phyloP scores from a whole-genome alignment of 2,797 vertebrate genomes.

The Siniperca obscura region DNA sequence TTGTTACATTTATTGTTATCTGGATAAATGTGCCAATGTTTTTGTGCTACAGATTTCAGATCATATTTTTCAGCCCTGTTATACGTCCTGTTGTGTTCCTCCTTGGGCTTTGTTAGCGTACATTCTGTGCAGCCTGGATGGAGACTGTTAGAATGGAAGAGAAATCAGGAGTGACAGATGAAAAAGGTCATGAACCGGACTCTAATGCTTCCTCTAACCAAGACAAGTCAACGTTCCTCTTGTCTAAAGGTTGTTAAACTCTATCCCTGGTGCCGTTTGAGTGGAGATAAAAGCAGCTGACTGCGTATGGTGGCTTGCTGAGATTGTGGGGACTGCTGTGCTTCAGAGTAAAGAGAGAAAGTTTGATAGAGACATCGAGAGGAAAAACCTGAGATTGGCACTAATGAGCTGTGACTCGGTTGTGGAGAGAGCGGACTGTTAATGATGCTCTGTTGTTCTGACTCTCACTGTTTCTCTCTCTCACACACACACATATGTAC shows the following conservation, averaged over 20 bases:
- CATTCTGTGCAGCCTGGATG: not conserved
- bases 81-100: not conserved
- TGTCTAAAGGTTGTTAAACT: constrained; percentile 55
- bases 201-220: constrained; percentile 31
- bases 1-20: not conserved
- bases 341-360: constrained; percentile 42
- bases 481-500: not conserved
- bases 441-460: constrained; percentile 57
- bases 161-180: constrained; percentile 42
- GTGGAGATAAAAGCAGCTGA: constrained; percentile 43
- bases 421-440: constrained; percentile 54
- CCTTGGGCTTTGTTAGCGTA: not conserved
- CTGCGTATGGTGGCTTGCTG: constrained; percentile 41
- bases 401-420: constrained; percentile 77
- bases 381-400: constrained; percentile 60
- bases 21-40: not conserved
- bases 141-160: not conserved
- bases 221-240: constrained; percentile 16
- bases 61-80: not conserved
- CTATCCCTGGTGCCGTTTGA: constrained; percentile 31
- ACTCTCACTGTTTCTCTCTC: constrained; percentile 13
- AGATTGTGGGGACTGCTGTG: constrained; percentile 35
- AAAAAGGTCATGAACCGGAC: constrained; percentile 50
- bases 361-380: constrained; percentile 55
- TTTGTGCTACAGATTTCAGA: not conserved